Conservation (phyloP, 2,888 invertebrate genomes). For the Lordiphosa fenestrarum region DNA sequence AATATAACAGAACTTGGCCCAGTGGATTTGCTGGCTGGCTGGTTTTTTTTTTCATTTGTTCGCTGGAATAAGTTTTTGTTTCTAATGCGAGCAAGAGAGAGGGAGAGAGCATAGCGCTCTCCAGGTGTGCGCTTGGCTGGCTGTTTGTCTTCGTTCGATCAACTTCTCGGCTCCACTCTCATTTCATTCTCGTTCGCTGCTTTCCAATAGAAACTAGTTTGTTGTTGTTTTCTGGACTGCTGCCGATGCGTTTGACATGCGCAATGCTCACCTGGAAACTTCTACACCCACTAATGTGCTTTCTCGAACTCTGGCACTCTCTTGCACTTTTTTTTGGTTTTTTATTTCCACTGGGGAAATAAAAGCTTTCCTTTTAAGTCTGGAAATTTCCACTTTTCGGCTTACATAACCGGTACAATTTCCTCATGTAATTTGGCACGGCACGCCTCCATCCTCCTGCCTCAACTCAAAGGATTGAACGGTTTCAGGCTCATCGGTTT, state of each 20-base stretch:
- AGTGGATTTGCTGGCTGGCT: conserved; percentile 24
- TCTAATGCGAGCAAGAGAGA: conserved; percentile 12
- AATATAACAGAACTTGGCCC: conserved; percentile 39
- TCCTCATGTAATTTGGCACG: conserved; percentile 37
- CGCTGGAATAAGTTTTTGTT: conserved; percentile 17
- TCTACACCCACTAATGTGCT: conserved; percentile 16
- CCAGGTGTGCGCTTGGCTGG: conserved; percentile 24
- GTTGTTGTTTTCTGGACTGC: conserved; percentile 16
- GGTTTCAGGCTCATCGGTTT: conserved; percentile 2
- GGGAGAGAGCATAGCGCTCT: conserved; percentile 6
- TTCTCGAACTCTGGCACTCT: conserved; percentile 15
- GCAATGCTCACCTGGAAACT: conserved; percentile 19
- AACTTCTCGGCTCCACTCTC: neutral
- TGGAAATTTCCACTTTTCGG: conserved; percentile 64
- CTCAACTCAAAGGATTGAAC: conserved; percentile 8
- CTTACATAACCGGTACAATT: conserved; percentile 73
- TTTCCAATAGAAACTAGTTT: conserved; percentile 9
- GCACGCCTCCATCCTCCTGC: conserved; percentile 38
- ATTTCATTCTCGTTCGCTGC: neutral
- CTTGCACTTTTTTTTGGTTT: neutral
- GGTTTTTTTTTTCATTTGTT: conserved; percentile 24
- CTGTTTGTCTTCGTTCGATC: too few relatives aligned
- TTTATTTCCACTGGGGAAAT: conserved; percentile 35
- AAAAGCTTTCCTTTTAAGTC: conserved; percentile 49
- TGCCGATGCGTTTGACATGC: conserved; percentile 15